Evolutionary conservation across 2,113 vertebrate genomes (phyloP).

Genomic region (Protobothrops mucrosquamatus): DNA sequence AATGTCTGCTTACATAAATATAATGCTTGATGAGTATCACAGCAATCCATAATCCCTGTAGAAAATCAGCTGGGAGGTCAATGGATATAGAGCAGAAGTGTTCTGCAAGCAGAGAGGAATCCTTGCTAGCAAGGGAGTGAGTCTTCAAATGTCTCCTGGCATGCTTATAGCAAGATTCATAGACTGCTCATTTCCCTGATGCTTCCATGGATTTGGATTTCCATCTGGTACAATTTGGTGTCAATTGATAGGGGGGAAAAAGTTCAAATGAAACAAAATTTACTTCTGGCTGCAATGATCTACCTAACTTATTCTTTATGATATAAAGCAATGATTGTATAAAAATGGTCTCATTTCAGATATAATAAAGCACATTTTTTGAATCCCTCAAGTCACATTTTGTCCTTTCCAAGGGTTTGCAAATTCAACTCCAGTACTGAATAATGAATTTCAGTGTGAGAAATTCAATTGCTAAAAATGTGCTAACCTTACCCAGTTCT

Average conservation of each 20-base stretch:
- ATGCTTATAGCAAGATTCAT: not conserved
- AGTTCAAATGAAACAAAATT: not conserved
- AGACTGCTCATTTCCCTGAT: not conserved
- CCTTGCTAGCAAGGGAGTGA: not conserved
- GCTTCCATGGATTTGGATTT: not conserved
- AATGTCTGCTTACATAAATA: not conserved
- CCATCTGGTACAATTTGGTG: not conserved
- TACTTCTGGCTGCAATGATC: not conserved
- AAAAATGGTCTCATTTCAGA: not conserved
- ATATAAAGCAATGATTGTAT: not conserved
- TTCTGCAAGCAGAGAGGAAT: not conserved
- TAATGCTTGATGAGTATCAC: not conserved
- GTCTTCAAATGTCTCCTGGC: not conserved
- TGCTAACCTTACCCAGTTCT: not conserved
- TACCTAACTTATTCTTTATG: not conserved
- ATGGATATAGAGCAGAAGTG: not conserved
- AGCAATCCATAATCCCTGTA: not conserved
- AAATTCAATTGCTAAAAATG: not conserved
- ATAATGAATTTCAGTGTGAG: not conserved
- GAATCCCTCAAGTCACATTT: not conserved
- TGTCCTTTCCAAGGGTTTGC: not conserved
- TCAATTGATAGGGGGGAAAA: not conserved
- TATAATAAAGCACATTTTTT: not conserved
- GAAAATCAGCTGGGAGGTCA: not conserved
- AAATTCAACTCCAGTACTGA: not conserved